Base-by-base conservation (phyloP, 2,888 invertebrate species). In the Ornithoptera alexandrae region DNA sequence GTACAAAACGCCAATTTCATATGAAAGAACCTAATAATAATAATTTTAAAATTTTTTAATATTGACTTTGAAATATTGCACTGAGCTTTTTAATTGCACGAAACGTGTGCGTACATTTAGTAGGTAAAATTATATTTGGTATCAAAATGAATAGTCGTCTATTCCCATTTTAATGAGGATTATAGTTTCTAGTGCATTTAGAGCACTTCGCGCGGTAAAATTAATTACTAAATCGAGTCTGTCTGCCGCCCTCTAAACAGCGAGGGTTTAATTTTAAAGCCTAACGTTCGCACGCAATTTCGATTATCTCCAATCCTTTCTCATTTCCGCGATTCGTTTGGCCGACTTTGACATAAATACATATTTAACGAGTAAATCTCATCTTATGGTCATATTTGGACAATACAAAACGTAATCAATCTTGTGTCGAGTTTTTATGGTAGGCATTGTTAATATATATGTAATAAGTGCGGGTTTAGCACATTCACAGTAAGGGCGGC, bases 111-210 rank as follows among this genome's bases (percentile, higher is more conserved):
- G 76, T 78, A 78, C 85, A 85, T 87, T 89, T 89, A 90, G 89
- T 85, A 89, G 85, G 86, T 84, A 86, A 88, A 90, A 90, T 89
- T 87, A 89, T 89, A 90, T 90, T 88, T 88, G 84, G 86, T 86
- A 81, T 84, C 81, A 81, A 82, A 86, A 85, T 85, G 89, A 90
- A 91, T 88, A 87, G 89, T 82, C 85, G 86, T 84, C 82, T 90
- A 87, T 90, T 90, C 87, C 90, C 81, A 88, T 89, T 91, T 91
- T 89, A 90, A 89, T 89, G 87, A 86, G 91, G 90, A 92, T 92
- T 91, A 92, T 89, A 89, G 90, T 90, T 90, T 88, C 88, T 87
- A 84, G 86, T 90, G 90, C 91, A 90, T 92, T 92, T 88, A 84
- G 88, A 87, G 90, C 83, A 90, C 89, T 90, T 90, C 86, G 83